A percentile compares a stretch with the other conserved stretches of the same genome.
Conservation (phyloP, 2,888 invertebrate genomes). For the Lasioglossum lativentre region DNA sequence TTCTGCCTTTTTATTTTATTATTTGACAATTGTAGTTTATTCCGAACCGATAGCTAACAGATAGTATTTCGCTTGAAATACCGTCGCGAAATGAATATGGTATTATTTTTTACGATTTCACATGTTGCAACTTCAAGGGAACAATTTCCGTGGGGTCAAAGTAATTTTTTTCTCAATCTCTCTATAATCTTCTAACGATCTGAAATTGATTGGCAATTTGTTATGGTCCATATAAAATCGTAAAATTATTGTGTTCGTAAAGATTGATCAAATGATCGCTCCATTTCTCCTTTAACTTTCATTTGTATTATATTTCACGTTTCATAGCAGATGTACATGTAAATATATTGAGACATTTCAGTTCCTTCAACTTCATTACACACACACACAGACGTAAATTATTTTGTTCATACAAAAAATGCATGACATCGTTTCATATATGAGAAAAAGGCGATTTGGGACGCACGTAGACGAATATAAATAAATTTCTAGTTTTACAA, state of each 20-base stretch:
- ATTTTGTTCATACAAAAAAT: slow-evolving; percentile 38
- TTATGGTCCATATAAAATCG: background rate
- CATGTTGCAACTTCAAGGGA: background rate
- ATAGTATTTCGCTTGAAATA: no score
- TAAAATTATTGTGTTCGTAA: slow-evolving; percentile 10
- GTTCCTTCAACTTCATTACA: slow-evolving; percentile 33
- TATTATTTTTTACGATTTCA: background rate
- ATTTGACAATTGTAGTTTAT: background rate
- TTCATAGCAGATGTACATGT: slow-evolving; percentile 62
- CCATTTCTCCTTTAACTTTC: slow-evolving; percentile 32
- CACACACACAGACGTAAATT: slow-evolving; percentile 44
- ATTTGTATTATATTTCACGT: slow-evolving; percentile 56
- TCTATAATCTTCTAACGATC: background rate
- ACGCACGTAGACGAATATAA: slow-evolving; percentile 26
- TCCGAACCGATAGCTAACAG: background rate
- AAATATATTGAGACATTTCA: slow-evolving; percentile 38
- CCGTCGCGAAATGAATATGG: background rate
- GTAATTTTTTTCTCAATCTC: background rate
- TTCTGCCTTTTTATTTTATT: background rate
- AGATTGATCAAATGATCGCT: slow-evolving; percentile 28
- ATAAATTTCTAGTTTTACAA: slow-evolving; percentile 31
- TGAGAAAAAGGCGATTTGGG: slow-evolving; percentile 24
- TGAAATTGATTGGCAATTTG: no score
- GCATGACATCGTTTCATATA: slow-evolving; percentile 4
- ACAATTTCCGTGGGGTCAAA: background rate